These are phyloP conservation scores for Schizopygopsis malacanthus DNA, from an alignment of 2,797 vertebrate species.

Conservation along the genomic window DNA sequence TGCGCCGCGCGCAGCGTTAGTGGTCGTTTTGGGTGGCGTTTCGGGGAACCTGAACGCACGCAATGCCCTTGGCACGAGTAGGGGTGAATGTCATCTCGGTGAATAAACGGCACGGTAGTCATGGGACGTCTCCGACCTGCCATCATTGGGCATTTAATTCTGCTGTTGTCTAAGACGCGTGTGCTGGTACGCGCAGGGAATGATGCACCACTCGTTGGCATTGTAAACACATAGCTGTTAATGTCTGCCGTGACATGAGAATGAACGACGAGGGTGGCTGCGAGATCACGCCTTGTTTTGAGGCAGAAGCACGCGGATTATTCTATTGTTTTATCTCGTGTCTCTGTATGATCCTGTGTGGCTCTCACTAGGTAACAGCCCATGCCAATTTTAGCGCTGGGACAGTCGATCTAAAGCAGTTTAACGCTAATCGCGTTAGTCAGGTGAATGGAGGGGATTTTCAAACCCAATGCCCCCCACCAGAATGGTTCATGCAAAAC, in stretches of 20 bases:
- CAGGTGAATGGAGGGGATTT: slow-evolving; percentile 45
- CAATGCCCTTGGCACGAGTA: slow-evolving; percentile 57
- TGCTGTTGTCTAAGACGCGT: slow-evolving; percentile 20
- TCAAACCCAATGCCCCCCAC: slow-evolving; percentile 7
- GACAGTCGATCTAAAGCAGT: slow-evolving; percentile 41
- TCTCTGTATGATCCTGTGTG: neutral
- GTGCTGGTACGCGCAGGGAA: slow-evolving; percentile 4
- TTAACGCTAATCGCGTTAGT: slow-evolving; percentile 52
- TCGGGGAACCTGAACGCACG: slow-evolving; percentile 1
- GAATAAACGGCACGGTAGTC: slow-evolving; percentile 21
- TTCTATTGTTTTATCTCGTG: slow-evolving; percentile 26
- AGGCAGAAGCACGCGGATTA: slow-evolving; percentile 16
- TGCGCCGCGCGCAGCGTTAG: slow-evolving; percentile 34
- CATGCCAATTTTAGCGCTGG: slow-evolving; percentile 46
- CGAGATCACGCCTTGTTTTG: slow-evolving; percentile 17
- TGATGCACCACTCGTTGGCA: slow-evolving; percentile 39
- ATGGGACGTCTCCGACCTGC: slow-evolving; percentile 30
- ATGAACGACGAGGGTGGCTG: slow-evolving; percentile 10
- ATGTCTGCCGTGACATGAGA: slow-evolving; percentile 34
- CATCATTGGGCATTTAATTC: slow-evolving; percentile 25
- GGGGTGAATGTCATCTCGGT: slow-evolving; percentile 59
- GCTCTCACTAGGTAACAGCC: slow-evolving; percentile 30
- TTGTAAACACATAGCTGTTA: slow-evolving; percentile 44
- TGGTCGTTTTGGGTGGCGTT: slow-evolving; percentile 22
- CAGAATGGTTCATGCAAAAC: slow-evolving; percentile 1